phyloP scores from a whole-genome alignment of 2,113 vertebrate species.

The Capreolus pygargus region DNA sequence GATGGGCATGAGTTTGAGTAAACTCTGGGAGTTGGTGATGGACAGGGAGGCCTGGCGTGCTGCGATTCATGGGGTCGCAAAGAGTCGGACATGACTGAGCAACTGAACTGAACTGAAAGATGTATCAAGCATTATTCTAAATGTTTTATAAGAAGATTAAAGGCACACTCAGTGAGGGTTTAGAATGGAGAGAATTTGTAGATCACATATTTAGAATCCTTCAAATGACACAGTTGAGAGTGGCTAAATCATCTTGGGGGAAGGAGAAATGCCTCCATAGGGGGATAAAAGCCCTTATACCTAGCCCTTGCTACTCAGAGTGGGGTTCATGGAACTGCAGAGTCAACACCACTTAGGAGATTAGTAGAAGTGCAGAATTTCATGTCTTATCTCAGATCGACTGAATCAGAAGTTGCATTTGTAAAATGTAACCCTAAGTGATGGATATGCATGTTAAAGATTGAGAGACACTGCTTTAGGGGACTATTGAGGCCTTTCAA shows the following conservation, averaged over 20 bases:
- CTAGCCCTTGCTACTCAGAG: not conserved
- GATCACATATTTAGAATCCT: not conserved
- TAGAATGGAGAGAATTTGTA: not conserved
- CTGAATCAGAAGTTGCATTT: not conserved
- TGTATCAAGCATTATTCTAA: not conserved
- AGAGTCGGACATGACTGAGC: too few species aligned
- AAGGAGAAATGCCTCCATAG: not conserved
- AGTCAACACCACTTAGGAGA: not conserved
- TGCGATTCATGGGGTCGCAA: too few species aligned
- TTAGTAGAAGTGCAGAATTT: constrained; percentile 1
- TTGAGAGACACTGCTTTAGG: not conserved
- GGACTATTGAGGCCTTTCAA: not conserved
- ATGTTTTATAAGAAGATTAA: not conserved
- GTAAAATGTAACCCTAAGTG: not conserved
- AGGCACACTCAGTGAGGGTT: not conserved
- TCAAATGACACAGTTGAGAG: not conserved
- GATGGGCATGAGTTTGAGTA: too few species aligned
- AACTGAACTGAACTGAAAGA: not conserved
- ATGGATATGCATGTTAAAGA: not conserved
- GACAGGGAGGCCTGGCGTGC: too few species aligned
- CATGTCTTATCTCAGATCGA: not conserved
- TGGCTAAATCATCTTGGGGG: not conserved
- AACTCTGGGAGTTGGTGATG: too few species aligned
- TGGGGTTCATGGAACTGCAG: not conserved
- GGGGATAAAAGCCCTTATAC: not conserved